Evolutionary conservation across 2,888 invertebrate species (phyloP).

Genomic region (Athalia circularis): DNA sequence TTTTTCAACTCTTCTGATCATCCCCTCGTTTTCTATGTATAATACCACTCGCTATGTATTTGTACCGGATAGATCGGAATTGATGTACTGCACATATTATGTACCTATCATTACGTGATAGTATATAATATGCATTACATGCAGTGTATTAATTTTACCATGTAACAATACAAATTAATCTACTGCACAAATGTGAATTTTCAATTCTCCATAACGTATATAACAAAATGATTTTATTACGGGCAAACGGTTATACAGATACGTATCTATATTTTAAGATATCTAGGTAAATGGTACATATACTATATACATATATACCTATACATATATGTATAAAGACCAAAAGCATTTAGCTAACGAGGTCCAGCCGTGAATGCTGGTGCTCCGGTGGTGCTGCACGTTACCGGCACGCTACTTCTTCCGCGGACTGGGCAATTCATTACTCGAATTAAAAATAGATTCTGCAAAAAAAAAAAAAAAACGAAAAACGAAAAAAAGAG

Average conservation of each 20-base stretch:
- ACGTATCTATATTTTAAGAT: background rate
- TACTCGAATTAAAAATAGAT: conserved; percentile 37
- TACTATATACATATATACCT: conserved; percentile 24
- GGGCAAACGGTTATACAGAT: conserved; percentile 6
- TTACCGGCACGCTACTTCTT: background rate
- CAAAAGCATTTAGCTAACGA: conserved; percentile 36
- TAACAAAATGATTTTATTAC: background rate
- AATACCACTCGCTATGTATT: background rate
- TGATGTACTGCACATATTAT: conserved; percentile 4
- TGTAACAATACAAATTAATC: background rate
- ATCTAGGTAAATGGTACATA: conserved; percentile 1
- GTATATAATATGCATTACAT: no score
- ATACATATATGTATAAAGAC: conserved; percentile 37
- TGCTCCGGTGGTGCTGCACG: no score
- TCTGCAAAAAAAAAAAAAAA: background rate
- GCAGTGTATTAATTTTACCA: conserved; percentile 12
- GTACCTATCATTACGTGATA: background rate
- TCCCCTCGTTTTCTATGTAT: no score
- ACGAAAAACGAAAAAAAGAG: background rate
- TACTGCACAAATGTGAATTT: no score
- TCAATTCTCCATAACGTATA: no score
- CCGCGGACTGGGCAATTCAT: conserved; percentile 22
- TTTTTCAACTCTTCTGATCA: conserved; percentile 32
- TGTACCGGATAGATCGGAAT: conserved; percentile 29
- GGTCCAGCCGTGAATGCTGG: conserved; percentile 26